These are phyloP conservation scores for Furcifer pardalis DNA, from an alignment of 2,797 vertebrate genomes.

Conservation along the genomic window DNA sequence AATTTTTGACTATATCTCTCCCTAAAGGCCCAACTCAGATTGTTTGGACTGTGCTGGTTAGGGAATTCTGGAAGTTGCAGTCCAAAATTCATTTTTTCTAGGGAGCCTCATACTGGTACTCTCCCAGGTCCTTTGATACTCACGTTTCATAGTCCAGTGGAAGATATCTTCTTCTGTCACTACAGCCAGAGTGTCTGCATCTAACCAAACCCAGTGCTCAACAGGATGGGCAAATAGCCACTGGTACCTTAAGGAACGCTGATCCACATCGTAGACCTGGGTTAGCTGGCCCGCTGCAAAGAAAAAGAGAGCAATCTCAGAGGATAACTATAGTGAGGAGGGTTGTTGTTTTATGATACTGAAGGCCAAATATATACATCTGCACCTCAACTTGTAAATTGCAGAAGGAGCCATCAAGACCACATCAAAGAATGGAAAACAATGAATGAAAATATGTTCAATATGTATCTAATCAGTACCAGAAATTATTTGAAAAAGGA, in stretches of 20 bases:
- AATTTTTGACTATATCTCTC: too few species aligned
- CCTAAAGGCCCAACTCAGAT: too few species aligned
- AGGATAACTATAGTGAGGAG: neutral
- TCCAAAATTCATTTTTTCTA: too few species aligned
- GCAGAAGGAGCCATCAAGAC: neutral
- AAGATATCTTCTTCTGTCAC: conserved; percentile 7
- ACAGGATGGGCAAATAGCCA: conserved; percentile 17
- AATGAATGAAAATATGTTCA: neutral
- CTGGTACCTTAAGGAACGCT: conserved; percentile 10
- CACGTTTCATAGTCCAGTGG: conserved; percentile 23
- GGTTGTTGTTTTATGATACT: neutral
- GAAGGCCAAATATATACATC: neutral
- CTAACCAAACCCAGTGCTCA: conserved; percentile 25
- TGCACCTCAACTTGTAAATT: neutral
- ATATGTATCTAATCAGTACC: too few species aligned
- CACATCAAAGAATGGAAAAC: neutral
- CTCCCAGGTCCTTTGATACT: neutral
- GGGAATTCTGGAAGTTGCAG: too few species aligned
- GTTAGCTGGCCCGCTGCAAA: conserved; percentile 15
- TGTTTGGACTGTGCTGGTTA: too few species aligned
- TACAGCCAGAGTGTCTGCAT: conserved; percentile 24
- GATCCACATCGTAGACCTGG: conserved; percentile 29
- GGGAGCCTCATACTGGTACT: neutral
- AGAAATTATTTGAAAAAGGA: too few species aligned
- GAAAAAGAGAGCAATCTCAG: neutral